Conservation (phyloP, 1,140 invertebrate species). For the Triops longicaudatus region DNA sequence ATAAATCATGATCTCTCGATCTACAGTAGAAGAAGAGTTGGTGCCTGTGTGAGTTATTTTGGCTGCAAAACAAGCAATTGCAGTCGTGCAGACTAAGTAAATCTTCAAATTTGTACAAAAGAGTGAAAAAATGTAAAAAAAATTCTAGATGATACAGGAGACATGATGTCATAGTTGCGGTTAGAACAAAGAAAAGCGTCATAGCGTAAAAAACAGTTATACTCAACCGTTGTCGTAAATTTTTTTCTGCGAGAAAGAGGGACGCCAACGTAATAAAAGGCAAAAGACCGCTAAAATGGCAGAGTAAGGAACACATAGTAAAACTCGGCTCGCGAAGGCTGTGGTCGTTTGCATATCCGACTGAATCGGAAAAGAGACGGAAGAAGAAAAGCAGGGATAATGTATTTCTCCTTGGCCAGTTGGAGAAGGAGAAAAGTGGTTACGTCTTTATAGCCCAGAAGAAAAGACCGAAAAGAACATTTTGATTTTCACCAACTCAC, state of each 20-base stretch:
- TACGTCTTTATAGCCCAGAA: no score
- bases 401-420: no score
- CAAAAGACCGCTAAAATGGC: background rate
- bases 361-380: background rate
- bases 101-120: no score
- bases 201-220: background rate
- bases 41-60: background rate
- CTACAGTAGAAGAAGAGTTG: background rate
- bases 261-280: background rate
- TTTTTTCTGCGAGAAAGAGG: background rate
- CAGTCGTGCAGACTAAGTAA: background rate
- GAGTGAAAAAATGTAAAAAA: background rate
- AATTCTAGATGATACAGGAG: background rate
- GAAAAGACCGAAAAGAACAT: background rate
- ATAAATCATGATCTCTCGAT: background rate
- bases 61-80: background rate
- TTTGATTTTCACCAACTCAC: background rate
- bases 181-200: background rate
- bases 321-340: background rate
- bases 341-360: background rate
- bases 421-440: no score
- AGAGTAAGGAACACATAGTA: background rate
- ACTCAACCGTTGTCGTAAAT: background rate
- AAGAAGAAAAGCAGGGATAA: no score
- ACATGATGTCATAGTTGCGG: background rate